A percentile compares a stretch with the other conserved stretches of the same genome.
These are phyloP conservation scores for Phengaris arion DNA, from an alignment of 2,888 invertebrate genomes.

Conservation along the genomic window DNA sequence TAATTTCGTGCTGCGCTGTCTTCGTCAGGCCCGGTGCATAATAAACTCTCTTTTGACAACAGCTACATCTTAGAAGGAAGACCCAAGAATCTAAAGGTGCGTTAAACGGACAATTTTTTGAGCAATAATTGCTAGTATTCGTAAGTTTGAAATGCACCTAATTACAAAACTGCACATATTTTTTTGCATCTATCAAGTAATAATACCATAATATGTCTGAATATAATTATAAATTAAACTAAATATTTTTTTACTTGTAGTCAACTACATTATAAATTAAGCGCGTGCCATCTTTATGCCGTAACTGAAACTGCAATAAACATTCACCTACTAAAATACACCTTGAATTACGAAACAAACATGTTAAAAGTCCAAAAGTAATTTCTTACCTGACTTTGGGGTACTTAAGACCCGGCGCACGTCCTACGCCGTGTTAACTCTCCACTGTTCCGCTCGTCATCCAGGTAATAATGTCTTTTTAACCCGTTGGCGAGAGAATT, in stretches of 20 bases:
- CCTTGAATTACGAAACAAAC: conserved; percentile 5
- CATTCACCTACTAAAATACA: background rate
- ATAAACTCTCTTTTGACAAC: background rate
- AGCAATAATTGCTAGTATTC: no score
- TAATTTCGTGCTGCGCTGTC: conserved; percentile 26
- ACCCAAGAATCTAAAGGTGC: no score
- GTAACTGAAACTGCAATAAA: background rate
- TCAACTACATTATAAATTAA: no score
- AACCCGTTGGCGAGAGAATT: conserved; percentile 5
- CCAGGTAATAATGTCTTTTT: conserved; percentile 20
- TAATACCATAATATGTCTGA: no score
- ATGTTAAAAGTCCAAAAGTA: background rate
- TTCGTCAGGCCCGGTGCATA: conserved; percentile 20
- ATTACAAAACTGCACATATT: no score
- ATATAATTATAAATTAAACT: no score
- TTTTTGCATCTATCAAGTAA: no score
- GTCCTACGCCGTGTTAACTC: background rate
- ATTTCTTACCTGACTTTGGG: background rate
- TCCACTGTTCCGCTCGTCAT: conserved; percentile 14
- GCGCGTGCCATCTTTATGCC: no score
- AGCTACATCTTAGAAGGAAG: no score
- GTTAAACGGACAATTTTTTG: no score
- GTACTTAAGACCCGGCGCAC: background rate
- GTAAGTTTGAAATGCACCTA: no score
- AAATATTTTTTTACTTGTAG: no score